These are phyloP conservation scores for Apodemia duryi DNA, from an alignment of 2,888 invertebrate genomes.

Conservation along the genomic window DNA sequence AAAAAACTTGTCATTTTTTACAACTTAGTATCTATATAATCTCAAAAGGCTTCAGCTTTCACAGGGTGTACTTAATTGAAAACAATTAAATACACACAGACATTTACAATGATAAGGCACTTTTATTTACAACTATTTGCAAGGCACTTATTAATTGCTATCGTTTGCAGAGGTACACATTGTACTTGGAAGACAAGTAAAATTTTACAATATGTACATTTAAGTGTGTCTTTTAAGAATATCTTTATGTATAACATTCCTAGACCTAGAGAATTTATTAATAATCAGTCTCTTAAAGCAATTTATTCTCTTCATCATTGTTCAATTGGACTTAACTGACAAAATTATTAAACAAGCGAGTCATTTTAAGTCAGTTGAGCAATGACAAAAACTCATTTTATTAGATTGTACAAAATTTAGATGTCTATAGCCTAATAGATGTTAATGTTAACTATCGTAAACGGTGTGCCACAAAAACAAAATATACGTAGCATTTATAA, in stretches of 20 bases:
- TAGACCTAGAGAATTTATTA: conserved; percentile 53
- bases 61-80: background rate
- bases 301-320: conserved; percentile 37
- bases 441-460: background rate
- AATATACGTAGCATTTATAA: too few relatives aligned
- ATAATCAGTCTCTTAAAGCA: conserved; percentile 73
- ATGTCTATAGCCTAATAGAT: background rate
- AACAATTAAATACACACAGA: background rate
- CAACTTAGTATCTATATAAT: conserved; percentile 58
- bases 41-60: conserved; percentile 43
- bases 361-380: background rate
- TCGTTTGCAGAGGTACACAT: conserved; percentile 25
- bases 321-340: background rate
- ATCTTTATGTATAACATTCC: conserved; percentile 30
- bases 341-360: background rate
- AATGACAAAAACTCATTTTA: background rate
- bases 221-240: conserved; percentile 18
- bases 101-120: conserved; percentile 27
- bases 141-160: conserved; percentile 26
- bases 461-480: background rate
- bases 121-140: conserved; percentile 18
- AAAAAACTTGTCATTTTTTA: conserved; percentile 54
- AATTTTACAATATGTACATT: conserved; percentile 25
- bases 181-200: conserved; percentile 40
- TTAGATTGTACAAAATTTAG: background rate